Evolutionary conservation across 2,113 vertebrate genomes (phyloP).

Genomic region (Elephantulus edwardii): DNA sequence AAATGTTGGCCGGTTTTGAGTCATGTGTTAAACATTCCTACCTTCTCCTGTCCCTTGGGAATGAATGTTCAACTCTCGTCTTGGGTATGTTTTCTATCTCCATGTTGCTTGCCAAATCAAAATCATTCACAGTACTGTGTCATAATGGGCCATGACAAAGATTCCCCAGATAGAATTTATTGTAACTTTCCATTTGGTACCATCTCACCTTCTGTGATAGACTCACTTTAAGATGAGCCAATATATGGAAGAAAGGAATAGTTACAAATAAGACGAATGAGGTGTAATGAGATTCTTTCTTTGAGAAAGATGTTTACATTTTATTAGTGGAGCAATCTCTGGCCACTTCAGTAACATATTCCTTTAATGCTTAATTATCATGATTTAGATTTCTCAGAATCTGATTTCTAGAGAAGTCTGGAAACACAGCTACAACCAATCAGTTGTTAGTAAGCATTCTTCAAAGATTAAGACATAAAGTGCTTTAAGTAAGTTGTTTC

Average conservation of each 20-base stretch:
- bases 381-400: background rate
- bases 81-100: background rate
- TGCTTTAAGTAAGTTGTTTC: background rate
- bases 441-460: background rate
- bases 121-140: background rate
- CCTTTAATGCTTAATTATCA: background rate
- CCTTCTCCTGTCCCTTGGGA: background rate
- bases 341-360: background rate
- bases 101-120: background rate
- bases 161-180: background rate
- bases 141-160: background rate
- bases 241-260: background rate
- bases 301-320: background rate
- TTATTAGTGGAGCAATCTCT: background rate
- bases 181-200: background rate
- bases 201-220: background rate
- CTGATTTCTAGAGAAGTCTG: conserved; percentile 6
- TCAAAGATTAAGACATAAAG: background rate
- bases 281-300: background rate
- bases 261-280: background rate
- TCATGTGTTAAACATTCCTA: background rate
- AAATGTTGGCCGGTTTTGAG: conserved; percentile 19
- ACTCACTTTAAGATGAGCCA: background rate
- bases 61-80: background rate
- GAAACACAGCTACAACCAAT: background rate